Percentiles rank a stretch among this genome's conserved stretches.
phyloP scores from a whole-genome alignment of 2,888 invertebrate genomes.

The Pristionchus entomophagus region DNA sequence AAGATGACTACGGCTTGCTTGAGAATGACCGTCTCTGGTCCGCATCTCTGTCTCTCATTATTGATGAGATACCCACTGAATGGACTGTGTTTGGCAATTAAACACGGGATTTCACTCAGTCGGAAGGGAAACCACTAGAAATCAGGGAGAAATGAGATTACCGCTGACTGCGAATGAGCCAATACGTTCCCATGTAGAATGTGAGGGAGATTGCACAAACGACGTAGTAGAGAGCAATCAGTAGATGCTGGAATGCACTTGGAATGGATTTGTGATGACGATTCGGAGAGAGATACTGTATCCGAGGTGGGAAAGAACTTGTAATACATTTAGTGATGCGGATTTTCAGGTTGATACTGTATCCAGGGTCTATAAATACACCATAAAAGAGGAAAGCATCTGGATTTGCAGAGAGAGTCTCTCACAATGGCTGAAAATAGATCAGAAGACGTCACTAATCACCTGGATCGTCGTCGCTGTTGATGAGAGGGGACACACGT shows the following conservation, averaged over 20 bases:
- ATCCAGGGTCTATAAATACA: background rate
- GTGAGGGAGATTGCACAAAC: background rate
- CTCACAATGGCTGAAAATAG: no score
- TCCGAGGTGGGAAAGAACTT: background rate
- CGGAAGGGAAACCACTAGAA: background rate
- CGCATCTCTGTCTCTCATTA: background rate
- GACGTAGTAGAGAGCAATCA: background rate
- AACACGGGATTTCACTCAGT: background rate
- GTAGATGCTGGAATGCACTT: background rate
- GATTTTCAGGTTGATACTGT: background rate
- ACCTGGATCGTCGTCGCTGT: background rate
- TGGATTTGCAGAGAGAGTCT: no score
- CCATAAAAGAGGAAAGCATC: no score
- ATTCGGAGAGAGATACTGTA: background rate
- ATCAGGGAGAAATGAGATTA: background rate
- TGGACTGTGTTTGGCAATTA: background rate
- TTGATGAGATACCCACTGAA: background rate
- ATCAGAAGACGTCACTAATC: no score
- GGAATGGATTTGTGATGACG: no score
- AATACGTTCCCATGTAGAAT: constrained; percentile 1
- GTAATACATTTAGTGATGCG: no score
- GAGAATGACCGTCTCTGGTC: constrained; percentile 24
- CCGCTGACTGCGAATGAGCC: background rate
- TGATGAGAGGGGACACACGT: background rate
- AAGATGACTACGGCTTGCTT: constrained; percentile 29